phyloP scores from a whole-genome alignment of 2,888 invertebrate species.

The Clunio marinus region DNA sequence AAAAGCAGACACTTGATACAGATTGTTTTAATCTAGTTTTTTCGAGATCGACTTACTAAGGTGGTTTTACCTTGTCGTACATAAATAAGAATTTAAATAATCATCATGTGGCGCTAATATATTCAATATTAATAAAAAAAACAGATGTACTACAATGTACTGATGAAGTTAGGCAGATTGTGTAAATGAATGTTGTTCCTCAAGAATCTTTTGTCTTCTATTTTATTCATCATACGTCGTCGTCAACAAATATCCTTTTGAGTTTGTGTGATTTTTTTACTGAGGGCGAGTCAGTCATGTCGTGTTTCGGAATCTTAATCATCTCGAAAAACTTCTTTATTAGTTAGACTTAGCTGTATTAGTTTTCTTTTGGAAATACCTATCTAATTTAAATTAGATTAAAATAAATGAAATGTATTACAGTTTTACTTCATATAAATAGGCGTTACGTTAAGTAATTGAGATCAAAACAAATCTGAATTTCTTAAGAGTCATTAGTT shows the following conservation, averaged over 20 bases:
- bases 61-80: background rate
- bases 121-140: too few relatives aligned
- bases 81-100: background rate
- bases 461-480: conserved; percentile 16
- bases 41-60: too few relatives aligned
- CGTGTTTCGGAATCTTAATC: conserved; percentile 6
- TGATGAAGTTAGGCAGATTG: too few relatives aligned
- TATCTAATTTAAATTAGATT: conserved; percentile 39
- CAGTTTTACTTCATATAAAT: conserved; percentile 24
- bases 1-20: too few relatives aligned
- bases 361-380: background rate
- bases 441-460: background rate
- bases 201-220: too few relatives aligned
- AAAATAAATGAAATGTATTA: conserved; percentile 13
- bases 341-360: background rate
- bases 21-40: too few relatives aligned
- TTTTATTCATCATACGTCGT: too few relatives aligned
- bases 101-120: conserved; percentile 8
- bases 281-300: conserved; percentile 14
- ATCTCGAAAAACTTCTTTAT: background rate
- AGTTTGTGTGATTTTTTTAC: too few relatives aligned
- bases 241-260: too few relatives aligned
- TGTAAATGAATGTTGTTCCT: too few relatives aligned
- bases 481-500: conserved; percentile 8
- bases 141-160: too few relatives aligned